Conservation (phyloP, 2,797 vertebrate genomes). For the Geotrypetes seraphini region DNA sequence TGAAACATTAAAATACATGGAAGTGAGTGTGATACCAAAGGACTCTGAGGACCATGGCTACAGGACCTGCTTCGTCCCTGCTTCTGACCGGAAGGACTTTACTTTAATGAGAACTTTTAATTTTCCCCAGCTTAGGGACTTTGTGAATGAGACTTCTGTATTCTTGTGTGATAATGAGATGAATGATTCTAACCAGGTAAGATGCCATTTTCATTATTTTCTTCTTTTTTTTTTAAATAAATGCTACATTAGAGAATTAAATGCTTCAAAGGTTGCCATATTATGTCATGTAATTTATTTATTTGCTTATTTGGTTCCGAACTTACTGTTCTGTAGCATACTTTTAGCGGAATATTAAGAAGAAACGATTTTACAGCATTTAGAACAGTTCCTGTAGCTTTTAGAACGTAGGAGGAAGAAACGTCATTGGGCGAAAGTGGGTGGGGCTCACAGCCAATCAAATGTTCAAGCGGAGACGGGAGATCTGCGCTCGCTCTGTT, state of each 20-base stretch:
- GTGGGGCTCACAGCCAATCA: conserved; percentile 61
- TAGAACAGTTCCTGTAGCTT: no score
- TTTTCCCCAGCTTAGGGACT: conserved; percentile 42
- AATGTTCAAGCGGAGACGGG: conserved; percentile 42
- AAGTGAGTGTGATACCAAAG: conserved; percentile 79
- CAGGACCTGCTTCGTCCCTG: conserved; percentile 79
- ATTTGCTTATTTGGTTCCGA: no score
- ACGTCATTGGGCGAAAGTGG: conserved; percentile 46
- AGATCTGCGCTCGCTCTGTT: conserved; percentile 53
- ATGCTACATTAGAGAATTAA: no score
- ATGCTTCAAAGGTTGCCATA: no score
- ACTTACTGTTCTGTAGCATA: no score
- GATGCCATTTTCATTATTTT: no score
- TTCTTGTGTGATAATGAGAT: conserved; percentile 38
- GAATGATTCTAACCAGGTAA: conserved; percentile 37
- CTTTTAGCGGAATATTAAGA: no score
- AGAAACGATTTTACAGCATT: no score
- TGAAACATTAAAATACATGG: conserved; percentile 91
- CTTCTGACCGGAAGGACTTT: conserved; percentile 77
- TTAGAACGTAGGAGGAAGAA: no score
- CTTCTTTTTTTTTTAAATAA: no score
- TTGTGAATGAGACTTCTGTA: conserved; percentile 37
- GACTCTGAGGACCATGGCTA: conserved; percentile 77
- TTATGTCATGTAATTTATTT: no score
- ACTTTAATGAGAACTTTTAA: conserved; percentile 60